phyloP scores from a whole-genome alignment of 2,888 invertebrate species.

The Watsonalla cultraria region DNA sequence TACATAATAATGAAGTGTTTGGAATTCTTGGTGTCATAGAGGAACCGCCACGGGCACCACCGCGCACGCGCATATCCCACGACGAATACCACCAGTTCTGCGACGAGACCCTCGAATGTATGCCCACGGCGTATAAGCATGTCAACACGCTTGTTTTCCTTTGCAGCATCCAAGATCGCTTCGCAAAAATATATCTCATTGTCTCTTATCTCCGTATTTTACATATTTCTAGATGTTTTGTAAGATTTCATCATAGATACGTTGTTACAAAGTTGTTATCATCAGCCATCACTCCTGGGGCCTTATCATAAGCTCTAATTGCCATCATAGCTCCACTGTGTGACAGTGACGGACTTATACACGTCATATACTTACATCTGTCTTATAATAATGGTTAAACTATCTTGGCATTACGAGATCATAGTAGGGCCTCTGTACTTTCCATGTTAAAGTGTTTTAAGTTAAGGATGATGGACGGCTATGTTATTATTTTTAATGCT shows the following conservation, averaged over 20 bases:
- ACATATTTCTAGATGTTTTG: background rate
- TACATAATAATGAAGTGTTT: conserved; percentile 4
- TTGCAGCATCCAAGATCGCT: conserved; percentile 25
- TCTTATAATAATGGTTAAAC: no score
- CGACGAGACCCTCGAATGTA: conserved; percentile 90
- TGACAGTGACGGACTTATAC: no score
- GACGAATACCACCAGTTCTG: conserved; percentile 90
- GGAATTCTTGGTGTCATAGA: conserved; percentile 35
- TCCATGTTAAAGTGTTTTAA: no score
- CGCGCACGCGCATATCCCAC: conserved; percentile 79
- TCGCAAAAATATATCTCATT: conserved; percentile 4
- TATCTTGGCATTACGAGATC: no score
- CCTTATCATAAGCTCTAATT: no score
- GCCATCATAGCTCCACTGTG: no score
- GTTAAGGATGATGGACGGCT: no score
- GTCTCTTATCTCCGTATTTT: background rate
- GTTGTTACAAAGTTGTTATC: background rate
- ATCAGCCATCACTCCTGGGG: no score
- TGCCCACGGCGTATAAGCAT: conserved; percentile 55
- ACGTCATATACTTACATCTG: no score
- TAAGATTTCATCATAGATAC: background rate
- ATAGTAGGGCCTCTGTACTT: no score
- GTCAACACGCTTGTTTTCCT: conserved; percentile 47
- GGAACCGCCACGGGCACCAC: conserved; percentile 67
- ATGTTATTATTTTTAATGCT: no score